Conservation (phyloP, 2,797 vertebrate genomes). For the Tangara arthus region DNA sequence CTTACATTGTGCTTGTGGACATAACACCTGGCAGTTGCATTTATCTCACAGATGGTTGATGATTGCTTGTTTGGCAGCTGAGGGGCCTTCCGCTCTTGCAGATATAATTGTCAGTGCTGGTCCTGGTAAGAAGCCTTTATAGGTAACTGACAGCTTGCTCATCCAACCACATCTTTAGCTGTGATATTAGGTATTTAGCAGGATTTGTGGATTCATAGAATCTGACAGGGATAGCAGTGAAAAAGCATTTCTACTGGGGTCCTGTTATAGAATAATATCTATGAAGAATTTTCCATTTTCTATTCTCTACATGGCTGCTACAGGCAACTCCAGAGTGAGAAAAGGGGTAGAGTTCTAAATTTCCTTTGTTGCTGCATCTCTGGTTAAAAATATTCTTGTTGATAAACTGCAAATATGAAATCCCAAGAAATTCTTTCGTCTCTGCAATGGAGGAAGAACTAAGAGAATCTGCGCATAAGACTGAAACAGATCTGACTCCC, state of each 20-base stretch:
- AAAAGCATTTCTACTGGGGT: background rate
- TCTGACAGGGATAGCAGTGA: background rate
- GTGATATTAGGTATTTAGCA: background rate
- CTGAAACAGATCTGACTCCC: background rate
- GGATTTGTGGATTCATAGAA: constrained; percentile 18
- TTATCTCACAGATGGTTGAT: background rate
- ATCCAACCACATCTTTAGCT: background rate
- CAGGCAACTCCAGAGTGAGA: background rate
- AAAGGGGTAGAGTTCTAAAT: background rate
- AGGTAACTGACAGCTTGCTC: background rate
- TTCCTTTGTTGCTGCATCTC: background rate
- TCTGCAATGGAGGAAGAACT: background rate
- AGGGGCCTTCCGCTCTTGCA: background rate
- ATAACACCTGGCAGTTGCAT: background rate
- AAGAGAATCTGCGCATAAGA: background rate
- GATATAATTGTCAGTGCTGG: background rate
- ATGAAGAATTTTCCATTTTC: background rate
- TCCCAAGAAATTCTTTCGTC: background rate
- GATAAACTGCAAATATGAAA: background rate
- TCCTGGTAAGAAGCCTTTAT: background rate
- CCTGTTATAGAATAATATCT: background rate
- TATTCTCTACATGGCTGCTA: background rate
- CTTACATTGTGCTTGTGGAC: background rate
- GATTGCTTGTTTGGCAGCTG: background rate
- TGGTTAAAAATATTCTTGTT: background rate